phyloP scores from a whole-genome alignment of 2,113 vertebrate genomes.

The Cyanocitta stelleri region DNA sequence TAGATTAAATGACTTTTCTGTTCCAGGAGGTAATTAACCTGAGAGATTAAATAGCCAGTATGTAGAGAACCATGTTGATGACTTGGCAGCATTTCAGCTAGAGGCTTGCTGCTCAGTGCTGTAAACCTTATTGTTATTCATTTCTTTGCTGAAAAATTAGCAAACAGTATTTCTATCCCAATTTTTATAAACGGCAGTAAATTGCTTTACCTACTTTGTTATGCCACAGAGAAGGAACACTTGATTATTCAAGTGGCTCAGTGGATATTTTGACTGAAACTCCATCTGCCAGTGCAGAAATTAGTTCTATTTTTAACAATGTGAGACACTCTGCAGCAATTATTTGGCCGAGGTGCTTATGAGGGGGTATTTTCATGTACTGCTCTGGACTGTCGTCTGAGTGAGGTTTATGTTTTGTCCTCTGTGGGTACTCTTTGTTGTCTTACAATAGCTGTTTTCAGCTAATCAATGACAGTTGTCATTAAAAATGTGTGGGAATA shows the following conservation, averaged over 20 bases:
- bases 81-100: neutral
- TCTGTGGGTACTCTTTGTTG: neutral
- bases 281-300: neutral
- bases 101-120: neutral
- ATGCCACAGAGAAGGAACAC: neutral
- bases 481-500: neutral
- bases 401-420: neutral
- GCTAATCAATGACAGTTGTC: neutral
- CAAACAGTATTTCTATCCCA: neutral
- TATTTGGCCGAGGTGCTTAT: neutral
- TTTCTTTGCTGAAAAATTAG: neutral
- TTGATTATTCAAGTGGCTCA: slow-evolving; percentile 2
- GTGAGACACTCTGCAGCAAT: neutral
- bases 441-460: neutral
- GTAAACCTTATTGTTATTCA: neutral
- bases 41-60: neutral
- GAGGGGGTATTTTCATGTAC: neutral
- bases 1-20: neutral
- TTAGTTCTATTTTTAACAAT: slow-evolving; percentile 17
- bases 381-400: neutral
- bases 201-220: neutral
- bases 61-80: neutral
- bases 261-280: slow-evolving; percentile 23
- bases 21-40: neutral
- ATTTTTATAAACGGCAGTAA: neutral